Evolutionary conservation across 1,140 invertebrate species (phyloP), one percentile per base, ranked within the genome.

Genomic region (Subanguina moxae): DNA sequence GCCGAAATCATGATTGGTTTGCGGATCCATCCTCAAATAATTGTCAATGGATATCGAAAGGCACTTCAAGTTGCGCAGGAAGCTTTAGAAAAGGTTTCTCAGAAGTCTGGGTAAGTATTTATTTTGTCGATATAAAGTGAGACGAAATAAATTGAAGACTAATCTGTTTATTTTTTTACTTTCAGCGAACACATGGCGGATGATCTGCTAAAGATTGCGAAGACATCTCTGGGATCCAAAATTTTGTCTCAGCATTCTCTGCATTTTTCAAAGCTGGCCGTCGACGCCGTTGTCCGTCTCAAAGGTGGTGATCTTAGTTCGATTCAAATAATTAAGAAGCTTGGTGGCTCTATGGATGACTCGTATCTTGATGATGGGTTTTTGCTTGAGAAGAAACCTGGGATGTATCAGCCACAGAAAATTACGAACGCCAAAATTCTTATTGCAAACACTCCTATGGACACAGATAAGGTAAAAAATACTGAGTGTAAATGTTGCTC

Each of bases 361-460:
- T 98, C 94, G 15, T 98, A 96, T 84, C 85, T 99, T 13, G 96
- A 98, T 86, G 91, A 97, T 85, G 96, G 96, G 67, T 99, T 99
- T 83, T 85, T 99, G 25, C 84, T 99, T 67, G 94, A 98, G 82
- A 99, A 99, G 82, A 97, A 93, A 85, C 88, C 91, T 19, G 93
- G 93, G 57, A 86, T 90, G 38, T 86, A 88, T n/a, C 91, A 93
- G 82, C 92, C 92, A 0, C 91, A 92, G 82, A 85, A 88, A 64
- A 85, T 97, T 76, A 92, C 95, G 85, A 95, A 90, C 78, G 93
- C 93, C 13, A 90, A 89, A 80, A 97, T 99, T 82, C 87, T 99
- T 15, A 94, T 99, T 82, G 95, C 95, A n/a, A 99, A 99, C 82
- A 99, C 96, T 42, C 92, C 96, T 0, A 99, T 99, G 96, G 96